A percentile compares a stretch with the other conserved stretches of the same genome.
These are phyloP conservation scores for Chaenogobius annularis DNA, from an alignment of 2,113 vertebrate species.

Conservation along the genomic window DNA sequence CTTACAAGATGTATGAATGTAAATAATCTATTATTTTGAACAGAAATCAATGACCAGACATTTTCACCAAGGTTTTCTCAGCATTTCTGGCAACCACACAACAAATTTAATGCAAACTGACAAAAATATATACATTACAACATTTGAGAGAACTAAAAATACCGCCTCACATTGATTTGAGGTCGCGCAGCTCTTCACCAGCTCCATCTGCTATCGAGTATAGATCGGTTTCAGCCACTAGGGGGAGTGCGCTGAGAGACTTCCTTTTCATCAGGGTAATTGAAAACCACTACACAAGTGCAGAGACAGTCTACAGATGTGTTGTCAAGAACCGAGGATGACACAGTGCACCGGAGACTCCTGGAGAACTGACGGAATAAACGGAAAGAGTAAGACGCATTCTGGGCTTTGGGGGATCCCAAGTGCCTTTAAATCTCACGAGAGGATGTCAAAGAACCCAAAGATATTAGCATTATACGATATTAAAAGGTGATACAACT, in stretches of 20 bases:
- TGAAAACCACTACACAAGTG: neutral
- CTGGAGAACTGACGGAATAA: neutral
- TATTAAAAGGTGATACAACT: too few species aligned
- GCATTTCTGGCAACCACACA: neutral
- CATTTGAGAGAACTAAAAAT: slow-evolving; percentile 3
- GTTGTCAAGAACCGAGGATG: neutral
- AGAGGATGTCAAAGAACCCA: neutral
- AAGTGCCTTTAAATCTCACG: neutral
- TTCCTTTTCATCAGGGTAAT: neutral
- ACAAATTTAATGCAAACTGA: neutral
- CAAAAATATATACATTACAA: neutral
- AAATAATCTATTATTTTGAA: neutral
- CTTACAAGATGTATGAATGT: too few species aligned
- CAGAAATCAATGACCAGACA: neutral
- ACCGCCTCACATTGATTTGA: neutral
- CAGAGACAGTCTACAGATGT: neutral
- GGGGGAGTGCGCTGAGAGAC: slow-evolving; percentile 1
- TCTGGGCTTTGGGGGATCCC: neutral
- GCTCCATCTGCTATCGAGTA: neutral
- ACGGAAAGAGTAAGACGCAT: neutral
- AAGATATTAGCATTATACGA: neutral
- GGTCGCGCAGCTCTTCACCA: neutral
- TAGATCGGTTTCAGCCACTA: neutral
- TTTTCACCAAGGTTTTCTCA: neutral
- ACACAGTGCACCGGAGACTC: neutral